These are phyloP conservation scores for Acrossocheilus fasciatus DNA, from an alignment of 2,797 vertebrate species.

Conservation along the genomic window DNA sequence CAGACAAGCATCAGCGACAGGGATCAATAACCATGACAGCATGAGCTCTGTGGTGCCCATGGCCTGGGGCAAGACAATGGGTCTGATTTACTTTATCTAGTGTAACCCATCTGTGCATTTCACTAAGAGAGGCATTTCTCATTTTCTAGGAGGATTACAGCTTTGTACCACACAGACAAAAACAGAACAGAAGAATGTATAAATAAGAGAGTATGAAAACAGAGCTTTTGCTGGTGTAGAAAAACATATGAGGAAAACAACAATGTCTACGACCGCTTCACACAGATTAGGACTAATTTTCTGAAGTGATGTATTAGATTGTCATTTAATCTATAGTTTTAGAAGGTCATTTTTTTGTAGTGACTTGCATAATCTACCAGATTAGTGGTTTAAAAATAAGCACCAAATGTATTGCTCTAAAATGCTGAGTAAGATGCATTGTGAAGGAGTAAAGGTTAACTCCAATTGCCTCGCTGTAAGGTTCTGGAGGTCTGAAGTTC, in stretches of 20 bases:
- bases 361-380: background rate
- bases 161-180: background rate
- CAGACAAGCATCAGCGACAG: slow-evolving; percentile 24
- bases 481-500: slow-evolving; percentile 72
- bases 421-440: slow-evolving; percentile 33
- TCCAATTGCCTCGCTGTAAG: slow-evolving; percentile 45
- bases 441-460: slow-evolving; percentile 67
- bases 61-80: slow-evolving; percentile 10
- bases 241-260: background rate
- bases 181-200: background rate
- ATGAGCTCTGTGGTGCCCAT: slow-evolving; percentile 2
- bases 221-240: background rate
- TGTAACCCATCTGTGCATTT: slow-evolving; percentile 30
- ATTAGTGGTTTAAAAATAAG: background rate
- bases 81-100: slow-evolving; percentile 18
- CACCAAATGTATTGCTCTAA: background rate
- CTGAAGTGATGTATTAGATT: background rate
- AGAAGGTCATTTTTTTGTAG: background rate
- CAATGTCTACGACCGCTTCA: background rate
- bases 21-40: slow-evolving; percentile 36
- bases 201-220: background rate
- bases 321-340: background rate
- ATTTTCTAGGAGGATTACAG: slow-evolving; percentile 17
- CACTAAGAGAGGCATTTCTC: background rate
- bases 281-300: background rate